Evolutionary conservation across 2,888 invertebrate species (phyloP).

Genomic region (Abrostola tripartita): DNA sequence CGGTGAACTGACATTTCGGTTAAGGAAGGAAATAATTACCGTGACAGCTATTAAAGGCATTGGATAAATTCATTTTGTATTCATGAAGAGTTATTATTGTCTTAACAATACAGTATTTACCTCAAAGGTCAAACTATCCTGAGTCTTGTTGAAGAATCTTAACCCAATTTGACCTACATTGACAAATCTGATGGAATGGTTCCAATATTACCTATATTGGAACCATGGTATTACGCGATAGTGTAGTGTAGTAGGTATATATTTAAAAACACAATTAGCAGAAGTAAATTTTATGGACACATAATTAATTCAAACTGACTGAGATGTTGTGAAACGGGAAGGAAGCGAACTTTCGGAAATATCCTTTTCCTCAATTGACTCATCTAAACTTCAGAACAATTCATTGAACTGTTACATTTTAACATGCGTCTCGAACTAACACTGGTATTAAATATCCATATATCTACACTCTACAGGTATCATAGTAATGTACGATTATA

Average conservation of each 20-base stretch:
- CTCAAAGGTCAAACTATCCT: not conserved
- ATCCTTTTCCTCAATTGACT: slow-evolving; percentile 3
- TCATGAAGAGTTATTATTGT: slow-evolving; percentile 26
- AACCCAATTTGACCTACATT: no score
- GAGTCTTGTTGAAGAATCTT: not conserved
- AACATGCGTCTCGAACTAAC: not conserved
- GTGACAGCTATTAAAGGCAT: slow-evolving; percentile 15
- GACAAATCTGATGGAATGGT: no score
- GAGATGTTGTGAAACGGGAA: not conserved
- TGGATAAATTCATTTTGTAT: slow-evolving; percentile 24
- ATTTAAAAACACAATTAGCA: no score
- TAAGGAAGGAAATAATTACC: slow-evolving; percentile 46
- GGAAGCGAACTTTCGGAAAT: not conserved
- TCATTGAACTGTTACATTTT: not conserved
- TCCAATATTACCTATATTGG: no score
- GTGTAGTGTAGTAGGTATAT: no score
- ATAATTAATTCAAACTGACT: no score
- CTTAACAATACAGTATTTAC: not conserved
- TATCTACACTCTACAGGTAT: slow-evolving; percentile 24
- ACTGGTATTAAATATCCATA: slow-evolving; percentile 19
- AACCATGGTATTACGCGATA: no score
- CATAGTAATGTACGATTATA: slow-evolving; percentile 24
- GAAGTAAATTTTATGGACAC: no score
- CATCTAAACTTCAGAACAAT: not conserved
- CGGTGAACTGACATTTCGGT: slow-evolving; percentile 32